Percentiles rank a stretch among this genome's conserved stretches.
phyloP scores from a whole-genome alignment of 1,140 invertebrate genomes.

The Caenorhabditis tropicalis region DNA sequence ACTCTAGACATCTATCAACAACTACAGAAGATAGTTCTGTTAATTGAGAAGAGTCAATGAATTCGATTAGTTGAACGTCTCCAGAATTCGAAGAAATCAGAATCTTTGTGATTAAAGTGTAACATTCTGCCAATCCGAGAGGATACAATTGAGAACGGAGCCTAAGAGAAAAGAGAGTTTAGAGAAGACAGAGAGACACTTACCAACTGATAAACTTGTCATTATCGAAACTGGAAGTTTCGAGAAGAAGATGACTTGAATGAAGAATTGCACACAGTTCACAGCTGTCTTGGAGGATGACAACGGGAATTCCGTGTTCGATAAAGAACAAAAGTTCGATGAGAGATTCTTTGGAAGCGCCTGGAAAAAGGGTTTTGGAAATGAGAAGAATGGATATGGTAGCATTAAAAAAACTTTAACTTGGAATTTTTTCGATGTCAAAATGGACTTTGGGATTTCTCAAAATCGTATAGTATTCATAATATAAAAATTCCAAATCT shows the following conservation, averaged over 20 bases:
- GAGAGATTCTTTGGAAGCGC: constrained; percentile 54
- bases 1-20: constrained; percentile 47
- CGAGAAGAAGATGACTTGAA: constrained; percentile 55
- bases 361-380: neutral
- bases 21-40: neutral
- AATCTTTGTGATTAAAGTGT: neutral
- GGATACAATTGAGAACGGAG: constrained; percentile 27
- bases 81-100: constrained; percentile 45
- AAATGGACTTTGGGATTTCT: too few relatives aligned
- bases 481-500: too few relatives aligned
- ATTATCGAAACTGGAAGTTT: constrained; percentile 60
- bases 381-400: too few relatives aligned
- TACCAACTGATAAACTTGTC: constrained; percentile 59
- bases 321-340: constrained; percentile 60
- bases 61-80: constrained; percentile 50
- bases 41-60: constrained; percentile 39
- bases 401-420: too few relatives aligned
- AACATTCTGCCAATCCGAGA: neutral
- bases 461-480: too few relatives aligned
- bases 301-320: constrained; percentile 64
- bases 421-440: too few relatives aligned
- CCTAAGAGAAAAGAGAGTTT: neutral
- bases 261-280: constrained; percentile 64
- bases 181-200: neutral
- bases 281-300: constrained; percentile 66